Percentiles rank a stretch among this genome's conserved stretches.
phyloP scores from a whole-genome alignment of 2,113 vertebrate genomes.

The Mobula birostris region DNA sequence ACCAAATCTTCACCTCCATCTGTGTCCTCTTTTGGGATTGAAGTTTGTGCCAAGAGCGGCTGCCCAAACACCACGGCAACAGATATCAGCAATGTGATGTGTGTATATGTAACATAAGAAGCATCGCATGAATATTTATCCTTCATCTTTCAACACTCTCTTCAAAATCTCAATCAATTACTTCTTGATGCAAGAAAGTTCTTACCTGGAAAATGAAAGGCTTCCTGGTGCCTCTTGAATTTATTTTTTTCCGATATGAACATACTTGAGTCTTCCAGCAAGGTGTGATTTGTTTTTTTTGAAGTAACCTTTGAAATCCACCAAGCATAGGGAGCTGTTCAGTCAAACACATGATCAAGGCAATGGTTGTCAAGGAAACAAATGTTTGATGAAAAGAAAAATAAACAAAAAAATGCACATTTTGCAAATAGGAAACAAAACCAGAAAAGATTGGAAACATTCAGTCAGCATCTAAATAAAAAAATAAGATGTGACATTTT shows the following conservation, averaged over 20 bases:
- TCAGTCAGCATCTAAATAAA: not conserved
- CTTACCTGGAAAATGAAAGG: not conserved
- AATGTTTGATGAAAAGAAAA: not conserved
- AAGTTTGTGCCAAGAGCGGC: not conserved
- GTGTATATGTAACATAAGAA: too few relatives aligned
- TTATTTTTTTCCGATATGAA: constrained; percentile 1
- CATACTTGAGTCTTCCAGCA: not conserved
- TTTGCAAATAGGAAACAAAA: not conserved
- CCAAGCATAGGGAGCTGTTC: not conserved
- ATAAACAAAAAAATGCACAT: not conserved
- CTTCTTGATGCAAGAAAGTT: not conserved
- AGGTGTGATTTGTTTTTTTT: not conserved
- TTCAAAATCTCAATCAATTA: not conserved
- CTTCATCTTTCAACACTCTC: constrained; percentile 12
- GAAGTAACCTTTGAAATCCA: constrained; percentile 32
- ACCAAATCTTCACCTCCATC: not conserved
- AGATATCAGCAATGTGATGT: not conserved
- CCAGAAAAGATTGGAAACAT: not conserved
- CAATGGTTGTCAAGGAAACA: not conserved
- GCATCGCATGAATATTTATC: not conserved
- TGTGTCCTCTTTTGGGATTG: not conserved
- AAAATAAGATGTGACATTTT: not conserved
- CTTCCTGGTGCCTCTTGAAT: not conserved
- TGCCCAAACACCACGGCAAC: not conserved
- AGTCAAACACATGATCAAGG: constrained; percentile 17